Evolutionary conservation across 2,888 invertebrate species (phyloP).

Genomic region (Halocaridina rubra): DNA sequence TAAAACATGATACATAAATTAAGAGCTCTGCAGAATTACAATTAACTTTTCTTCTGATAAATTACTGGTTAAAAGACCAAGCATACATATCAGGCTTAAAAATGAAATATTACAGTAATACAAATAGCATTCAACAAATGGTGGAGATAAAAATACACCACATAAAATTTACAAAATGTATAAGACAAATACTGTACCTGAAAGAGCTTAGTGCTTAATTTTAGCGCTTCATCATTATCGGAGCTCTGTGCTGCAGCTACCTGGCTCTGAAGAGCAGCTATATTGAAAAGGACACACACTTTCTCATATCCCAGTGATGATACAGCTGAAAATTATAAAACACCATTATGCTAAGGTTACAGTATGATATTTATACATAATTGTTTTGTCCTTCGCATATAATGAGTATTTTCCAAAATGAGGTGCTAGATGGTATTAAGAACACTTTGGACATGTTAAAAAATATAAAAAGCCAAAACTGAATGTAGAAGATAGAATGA

Average conservation of each 20-base stretch:
- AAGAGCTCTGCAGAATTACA: neutral
- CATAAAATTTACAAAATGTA: neutral
- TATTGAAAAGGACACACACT: constrained; percentile 94
- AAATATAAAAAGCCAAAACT: too few species aligned
- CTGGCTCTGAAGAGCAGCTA: constrained; percentile 91
- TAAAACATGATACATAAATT: neutral
- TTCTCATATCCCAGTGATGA: constrained; percentile 92
- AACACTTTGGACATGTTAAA: too few species aligned
- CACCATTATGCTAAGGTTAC: too few species aligned
- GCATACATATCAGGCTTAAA: neutral
- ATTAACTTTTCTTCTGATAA: too few species aligned
- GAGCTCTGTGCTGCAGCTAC: constrained; percentile 86
- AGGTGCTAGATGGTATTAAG: too few species aligned
- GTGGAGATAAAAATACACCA: neutral
- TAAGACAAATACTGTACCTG: constrained; percentile 74
- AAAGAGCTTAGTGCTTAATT: constrained; percentile 89
- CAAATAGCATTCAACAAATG: neutral
- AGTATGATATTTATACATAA: too few species aligned
- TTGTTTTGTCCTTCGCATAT: too few species aligned
- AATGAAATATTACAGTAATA: neutral
- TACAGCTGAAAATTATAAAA: constrained; percentile 75
- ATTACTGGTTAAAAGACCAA: too few species aligned
- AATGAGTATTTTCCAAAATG: too few species aligned
- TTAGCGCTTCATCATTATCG: constrained; percentile 93
- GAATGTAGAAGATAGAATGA: too few species aligned